Conservation (phyloP, 2,888 invertebrate species). For the Mesoligia furuncula region DNA sequence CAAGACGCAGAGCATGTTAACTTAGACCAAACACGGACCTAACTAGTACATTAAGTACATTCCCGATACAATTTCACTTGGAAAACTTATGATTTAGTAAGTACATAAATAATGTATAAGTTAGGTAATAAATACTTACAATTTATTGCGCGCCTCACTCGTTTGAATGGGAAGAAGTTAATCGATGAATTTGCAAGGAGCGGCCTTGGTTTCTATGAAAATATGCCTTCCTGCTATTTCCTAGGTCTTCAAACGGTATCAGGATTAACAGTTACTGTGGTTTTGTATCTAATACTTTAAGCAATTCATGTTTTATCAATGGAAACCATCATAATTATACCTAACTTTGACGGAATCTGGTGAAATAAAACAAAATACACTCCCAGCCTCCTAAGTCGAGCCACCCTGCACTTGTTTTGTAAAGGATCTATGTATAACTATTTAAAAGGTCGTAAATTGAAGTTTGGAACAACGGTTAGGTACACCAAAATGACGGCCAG, state of each 20-base stretch:
- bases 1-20: slow-evolving; percentile 17
- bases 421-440: too few species aligned
- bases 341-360: neutral
- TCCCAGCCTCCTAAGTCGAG: too few species aligned
- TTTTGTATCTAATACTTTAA: neutral
- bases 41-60: slow-evolving; percentile 6
- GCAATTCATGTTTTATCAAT: neutral
- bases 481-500: neutral
- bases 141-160: slow-evolving; percentile 63
- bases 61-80: slow-evolving; percentile 58
- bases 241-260: slow-evolving; percentile 18
- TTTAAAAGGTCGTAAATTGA: neutral
- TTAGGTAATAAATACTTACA: slow-evolving; percentile 63
- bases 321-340: too few species aligned
- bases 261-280: neutral
- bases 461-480: too few species aligned
- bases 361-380: neutral
- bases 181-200: slow-evolving; percentile 45
- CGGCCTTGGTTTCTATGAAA: slow-evolving; percentile 28
- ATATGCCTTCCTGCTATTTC: slow-evolving; percentile 30
- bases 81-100: slow-evolving; percentile 61
- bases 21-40: slow-evolving; percentile 17
- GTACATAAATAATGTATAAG: slow-evolving; percentile 64
- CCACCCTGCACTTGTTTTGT: too few species aligned
- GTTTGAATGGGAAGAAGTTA: slow-evolving; percentile 45